A percentile compares a stretch with the other conserved stretches of the same genome.
Conservation (phyloP, 2,797 vertebrate genomes). For the Micropoecilia bifurca region DNA sequence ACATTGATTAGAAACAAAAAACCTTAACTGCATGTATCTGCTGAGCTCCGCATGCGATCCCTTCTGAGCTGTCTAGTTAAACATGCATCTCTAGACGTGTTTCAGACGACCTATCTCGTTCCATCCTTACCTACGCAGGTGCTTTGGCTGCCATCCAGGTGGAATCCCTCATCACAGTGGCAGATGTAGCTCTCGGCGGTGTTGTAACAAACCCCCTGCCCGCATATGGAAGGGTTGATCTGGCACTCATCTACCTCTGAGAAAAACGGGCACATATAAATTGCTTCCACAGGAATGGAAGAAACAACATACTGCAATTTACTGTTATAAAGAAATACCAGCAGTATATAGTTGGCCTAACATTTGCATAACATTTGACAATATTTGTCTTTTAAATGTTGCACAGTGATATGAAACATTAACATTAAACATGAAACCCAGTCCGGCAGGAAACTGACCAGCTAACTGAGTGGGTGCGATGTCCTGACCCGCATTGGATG, state of each 20-base stretch:
- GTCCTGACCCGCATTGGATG: slow-evolving; percentile 92
- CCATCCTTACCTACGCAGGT: slow-evolving; percentile 90
- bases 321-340: background rate
- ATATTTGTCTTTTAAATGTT: background rate
- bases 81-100: background rate
- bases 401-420: background rate
- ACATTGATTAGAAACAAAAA: background rate
- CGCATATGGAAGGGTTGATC: slow-evolving; percentile 92
- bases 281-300: background rate
- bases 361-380: background rate
- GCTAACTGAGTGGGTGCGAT: slow-evolving; percentile 93
- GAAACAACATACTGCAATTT: background rate
- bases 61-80: background rate
- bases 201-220: slow-evolving; percentile 92
- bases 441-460: slow-evolving; percentile 76
- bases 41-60: background rate
- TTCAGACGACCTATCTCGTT: slow-evolving; percentile 1
- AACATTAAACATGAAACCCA: background rate
- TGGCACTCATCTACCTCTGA: slow-evolving; percentile 96
- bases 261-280: slow-evolving; percentile 20
- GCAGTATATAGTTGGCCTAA: too few relatives aligned
- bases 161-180: slow-evolving; percentile 89
- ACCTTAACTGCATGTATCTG: background rate
- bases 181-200: slow-evolving; percentile 90
- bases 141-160: slow-evolving; percentile 79